These are phyloP conservation scores for Sitta europaea DNA, from an alignment of 2,113 vertebrate species.

Conservation along the genomic window DNA sequence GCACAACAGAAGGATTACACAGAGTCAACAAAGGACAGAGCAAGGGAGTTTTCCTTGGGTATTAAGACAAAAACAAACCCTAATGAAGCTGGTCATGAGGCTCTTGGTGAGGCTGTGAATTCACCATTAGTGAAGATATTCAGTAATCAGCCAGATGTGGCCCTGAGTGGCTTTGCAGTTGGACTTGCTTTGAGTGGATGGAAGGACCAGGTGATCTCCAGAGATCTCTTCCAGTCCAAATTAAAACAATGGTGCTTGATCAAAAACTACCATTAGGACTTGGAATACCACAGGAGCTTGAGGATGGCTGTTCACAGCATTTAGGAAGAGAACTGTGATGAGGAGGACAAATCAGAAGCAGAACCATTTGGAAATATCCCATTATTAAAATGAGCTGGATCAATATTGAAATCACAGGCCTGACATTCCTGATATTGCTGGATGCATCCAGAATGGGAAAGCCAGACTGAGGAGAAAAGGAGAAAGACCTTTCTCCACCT, in stretches of 20 bases:
- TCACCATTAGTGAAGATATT: background rate
- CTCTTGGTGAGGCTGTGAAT: background rate
- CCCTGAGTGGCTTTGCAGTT: rapidly evolving
- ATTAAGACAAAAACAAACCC: background rate
- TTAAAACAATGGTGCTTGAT: background rate
- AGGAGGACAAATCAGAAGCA: background rate
- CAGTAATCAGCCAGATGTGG: background rate
- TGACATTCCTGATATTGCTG: background rate
- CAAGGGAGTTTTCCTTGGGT: background rate
- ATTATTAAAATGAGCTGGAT: background rate
- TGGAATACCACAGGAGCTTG: background rate
- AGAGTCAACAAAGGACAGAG: background rate
- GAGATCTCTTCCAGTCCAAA: background rate
- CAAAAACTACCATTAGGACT: background rate
- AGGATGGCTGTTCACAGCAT: background rate
- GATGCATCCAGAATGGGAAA: background rate
- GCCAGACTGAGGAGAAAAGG: background rate
- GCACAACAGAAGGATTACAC: background rate
- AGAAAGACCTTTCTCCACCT: background rate
- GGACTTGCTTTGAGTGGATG: background rate
- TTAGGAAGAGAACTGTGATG: background rate
- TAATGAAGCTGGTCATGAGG: background rate
- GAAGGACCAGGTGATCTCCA: background rate
- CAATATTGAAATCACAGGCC: background rate
- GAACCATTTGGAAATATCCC: background rate